These are phyloP conservation scores for Gonocerus acuteangulatus DNA, from an alignment of 2,888 invertebrate genomes.

Conservation along the genomic window DNA sequence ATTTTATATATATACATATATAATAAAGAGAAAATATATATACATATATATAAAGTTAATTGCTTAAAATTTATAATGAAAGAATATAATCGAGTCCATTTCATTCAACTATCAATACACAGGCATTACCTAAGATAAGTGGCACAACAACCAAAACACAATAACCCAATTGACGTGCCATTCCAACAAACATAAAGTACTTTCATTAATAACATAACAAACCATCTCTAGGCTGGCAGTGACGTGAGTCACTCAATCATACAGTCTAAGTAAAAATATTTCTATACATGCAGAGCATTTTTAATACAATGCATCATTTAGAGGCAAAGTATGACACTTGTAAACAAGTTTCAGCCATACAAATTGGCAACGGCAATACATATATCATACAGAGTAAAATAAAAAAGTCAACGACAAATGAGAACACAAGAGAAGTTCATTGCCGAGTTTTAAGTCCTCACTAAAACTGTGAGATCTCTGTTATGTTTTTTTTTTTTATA, in stretches of 20 bases:
- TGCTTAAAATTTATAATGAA: constrained; percentile 17
- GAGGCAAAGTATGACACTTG: constrained; percentile 23
- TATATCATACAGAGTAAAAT: background rate
- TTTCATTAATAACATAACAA: constrained; percentile 10
- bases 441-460: constrained; percentile 15
- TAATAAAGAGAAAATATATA: background rate
- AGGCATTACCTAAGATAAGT: constrained; percentile 22
- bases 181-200: constrained; percentile 33
- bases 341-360: constrained; percentile 12
- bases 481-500: constrained; percentile 9
- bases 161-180: constrained; percentile 23
- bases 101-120: constrained; percentile 20
- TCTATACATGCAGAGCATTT: constrained; percentile 20
- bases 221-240: constrained; percentile 20
- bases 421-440: constrained; percentile 3
- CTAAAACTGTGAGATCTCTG: constrained; percentile 9
- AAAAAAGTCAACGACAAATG: constrained; percentile 12
- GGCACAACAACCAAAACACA: constrained; percentile 25
- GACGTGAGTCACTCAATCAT: constrained; percentile 2
- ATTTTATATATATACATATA: constrained; percentile 3
- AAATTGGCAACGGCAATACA: constrained; percentile 14
- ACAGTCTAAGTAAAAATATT: constrained; percentile 22
- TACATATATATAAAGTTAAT: constrained; percentile 16
- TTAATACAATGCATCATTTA: constrained; percentile 20
- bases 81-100: constrained; percentile 10